Base-by-base conservation (phyloP, 2,797 vertebrate genomes). In the Nothura maculosa region DNA sequence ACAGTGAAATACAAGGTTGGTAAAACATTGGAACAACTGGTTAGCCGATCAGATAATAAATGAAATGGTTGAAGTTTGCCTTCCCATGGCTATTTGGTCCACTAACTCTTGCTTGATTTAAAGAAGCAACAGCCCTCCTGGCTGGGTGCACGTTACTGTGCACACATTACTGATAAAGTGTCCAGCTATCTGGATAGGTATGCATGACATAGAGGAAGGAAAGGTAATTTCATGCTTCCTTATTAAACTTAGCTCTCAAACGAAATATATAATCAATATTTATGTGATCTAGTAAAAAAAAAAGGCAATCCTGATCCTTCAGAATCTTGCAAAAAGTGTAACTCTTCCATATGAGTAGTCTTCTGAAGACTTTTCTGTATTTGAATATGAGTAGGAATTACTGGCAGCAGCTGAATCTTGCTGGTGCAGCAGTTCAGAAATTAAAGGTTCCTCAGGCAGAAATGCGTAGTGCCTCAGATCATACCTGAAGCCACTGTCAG, bases 381-480 rank as follows among this genome's bases (percentile, higher is more conserved):
- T 1, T 1, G n/a, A 13, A 21, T 24, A 32, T 2, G 0, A 1
- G 0, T 3, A 55, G 40, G 48, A 64, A 57, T 58, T 66, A 27
- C 8, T n/a, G 55, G 10, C 24, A 36, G n/a, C 36, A 40, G 28
- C 48, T 78, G 69, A 42, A 36, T 69, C n/a, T 81, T 14, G 6
- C 25, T 60, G 34, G 30, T 14, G 25, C 48, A 87, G 21, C 4
- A 4, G 58, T n/a, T 83, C 66, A 87, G 40, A 78, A 45, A 7
- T 0, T 1, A 93, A 24, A 47, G 18, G 9, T 25, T 89, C 42
- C 52, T 78, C 64, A 68, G 58, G 32, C n/a, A 91, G 50, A 76
- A 94, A 36, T 38, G 48, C 2, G 9, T 66, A 13, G 19, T 34
- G 64, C 47, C 6, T 3, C 62, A 86, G 40, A 22, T 28, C 58